These are phyloP conservation scores for Cataglyphis cursor DNA, from an alignment of 2,888 invertebrate genomes.

Conservation along the genomic window DNA sequence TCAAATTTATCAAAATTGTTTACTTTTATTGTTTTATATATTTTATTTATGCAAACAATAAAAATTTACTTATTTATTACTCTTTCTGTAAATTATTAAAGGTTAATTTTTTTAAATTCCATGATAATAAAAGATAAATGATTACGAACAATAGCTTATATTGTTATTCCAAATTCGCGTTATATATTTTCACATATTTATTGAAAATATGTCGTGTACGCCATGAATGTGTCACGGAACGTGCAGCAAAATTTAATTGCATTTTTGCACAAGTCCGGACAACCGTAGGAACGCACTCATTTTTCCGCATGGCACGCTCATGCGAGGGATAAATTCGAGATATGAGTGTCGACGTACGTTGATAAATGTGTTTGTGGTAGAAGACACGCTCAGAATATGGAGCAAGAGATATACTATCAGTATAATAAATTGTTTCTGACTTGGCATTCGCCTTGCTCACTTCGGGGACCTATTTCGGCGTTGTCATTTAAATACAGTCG, in stretches of 20 bases:
- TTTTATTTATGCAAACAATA: background rate
- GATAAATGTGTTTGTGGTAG: conserved; percentile 70
- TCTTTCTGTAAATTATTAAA: background rate
- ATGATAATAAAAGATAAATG: background rate
- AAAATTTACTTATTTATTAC: background rate
- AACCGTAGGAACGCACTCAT: conserved; percentile 65
- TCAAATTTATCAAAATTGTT: background rate
- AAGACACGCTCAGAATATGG: conserved; percentile 24
- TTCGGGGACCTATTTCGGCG: background rate
- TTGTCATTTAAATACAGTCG: background rate
- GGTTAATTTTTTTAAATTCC: background rate
- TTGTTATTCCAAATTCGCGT: background rate
- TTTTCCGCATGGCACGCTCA: conserved; percentile 60
- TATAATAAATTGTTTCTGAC: conserved; percentile 33
- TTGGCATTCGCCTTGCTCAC: background rate
- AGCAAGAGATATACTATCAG: conserved; percentile 31
- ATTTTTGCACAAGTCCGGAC: conserved; percentile 54
- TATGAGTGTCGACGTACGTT: conserved; percentile 64
- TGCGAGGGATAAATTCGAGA: conserved; percentile 60
- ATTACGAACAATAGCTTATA: background rate
- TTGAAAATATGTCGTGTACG: conserved; percentile 29
- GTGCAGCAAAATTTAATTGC: conserved; percentile 62
- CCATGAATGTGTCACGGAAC: conserved; percentile 25
- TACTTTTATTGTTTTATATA: background rate
- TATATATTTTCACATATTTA: conserved; percentile 12